Conservation (phyloP, 2,113 vertebrate genomes). For the Puffinus mauretanicus region DNA sequence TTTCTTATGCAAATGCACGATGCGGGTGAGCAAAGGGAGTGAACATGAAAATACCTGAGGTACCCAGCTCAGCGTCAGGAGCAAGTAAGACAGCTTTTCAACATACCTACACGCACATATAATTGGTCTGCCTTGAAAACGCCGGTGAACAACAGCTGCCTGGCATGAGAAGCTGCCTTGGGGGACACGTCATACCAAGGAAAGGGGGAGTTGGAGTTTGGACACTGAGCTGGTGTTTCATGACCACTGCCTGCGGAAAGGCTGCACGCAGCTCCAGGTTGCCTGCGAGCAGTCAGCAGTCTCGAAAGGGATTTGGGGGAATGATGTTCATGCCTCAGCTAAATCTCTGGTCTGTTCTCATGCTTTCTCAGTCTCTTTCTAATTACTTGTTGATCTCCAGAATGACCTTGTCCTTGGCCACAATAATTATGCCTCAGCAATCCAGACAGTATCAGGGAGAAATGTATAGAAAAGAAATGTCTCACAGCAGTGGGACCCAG, state of each 20-base stretch:
- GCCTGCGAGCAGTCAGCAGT: background rate
- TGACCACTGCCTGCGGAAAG: background rate
- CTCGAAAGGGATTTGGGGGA: background rate
- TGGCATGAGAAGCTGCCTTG: rapidly evolving
- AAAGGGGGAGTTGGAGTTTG: background rate
- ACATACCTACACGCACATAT: rapidly evolving
- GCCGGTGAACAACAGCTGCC: rapidly evolving
- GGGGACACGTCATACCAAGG: background rate
- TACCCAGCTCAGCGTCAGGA: background rate
- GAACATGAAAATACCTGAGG: background rate
- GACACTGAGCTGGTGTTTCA: background rate
- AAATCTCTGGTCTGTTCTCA: background rate
- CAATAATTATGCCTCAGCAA: background rate
- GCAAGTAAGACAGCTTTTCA: background rate
- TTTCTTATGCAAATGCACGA: background rate
- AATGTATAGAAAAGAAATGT: background rate
- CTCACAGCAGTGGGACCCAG: background rate
- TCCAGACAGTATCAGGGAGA: background rate
- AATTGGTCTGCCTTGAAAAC: background rate
- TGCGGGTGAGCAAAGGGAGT: background rate
- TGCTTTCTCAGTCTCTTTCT: background rate
- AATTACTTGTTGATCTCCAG: background rate
- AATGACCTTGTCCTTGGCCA: background rate
- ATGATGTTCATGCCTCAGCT: background rate
- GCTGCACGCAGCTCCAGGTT: rapidly evolving